phyloP scores from a whole-genome alignment of 2,113 vertebrate genomes.

The Pan paniscus region DNA sequence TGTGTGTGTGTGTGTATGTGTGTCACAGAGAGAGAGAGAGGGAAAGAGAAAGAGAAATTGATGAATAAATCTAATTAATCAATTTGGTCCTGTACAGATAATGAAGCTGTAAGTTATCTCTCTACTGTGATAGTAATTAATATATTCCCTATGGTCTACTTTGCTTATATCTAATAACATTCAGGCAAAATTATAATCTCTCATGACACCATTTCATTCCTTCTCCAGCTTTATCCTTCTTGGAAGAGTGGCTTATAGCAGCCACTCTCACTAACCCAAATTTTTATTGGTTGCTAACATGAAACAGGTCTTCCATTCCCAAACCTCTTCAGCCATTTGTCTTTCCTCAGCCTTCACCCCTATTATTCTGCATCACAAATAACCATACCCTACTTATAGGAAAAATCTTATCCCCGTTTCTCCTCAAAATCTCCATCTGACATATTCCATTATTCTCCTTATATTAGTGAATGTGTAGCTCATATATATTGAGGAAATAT shows the following conservation, averaged over 20 bases:
- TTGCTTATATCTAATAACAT: not conserved
- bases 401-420: not conserved
- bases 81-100: not conserved
- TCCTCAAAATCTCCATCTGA: not conserved
- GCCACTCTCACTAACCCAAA: not conserved
- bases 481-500: not conserved
- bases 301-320: not conserved
- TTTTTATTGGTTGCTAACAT: not conserved
- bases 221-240: not conserved
- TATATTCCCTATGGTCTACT: not conserved
- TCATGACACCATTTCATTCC: not conserved
- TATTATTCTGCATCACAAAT: not conserved
- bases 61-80: not conserved
- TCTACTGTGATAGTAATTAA: not conserved
- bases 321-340: not conserved
- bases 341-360: not conserved
- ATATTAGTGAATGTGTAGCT: not conserved
- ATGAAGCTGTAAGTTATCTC: not conserved
- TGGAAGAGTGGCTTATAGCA: not conserved
- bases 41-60: not conserved
- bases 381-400: not conserved
- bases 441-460: not conserved
- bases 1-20: not conserved
- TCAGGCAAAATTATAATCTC: not conserved
- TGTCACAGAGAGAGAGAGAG: not conserved